Conservation (phyloP, 2,888 invertebrate genomes). For the Agelastica alni region DNA sequence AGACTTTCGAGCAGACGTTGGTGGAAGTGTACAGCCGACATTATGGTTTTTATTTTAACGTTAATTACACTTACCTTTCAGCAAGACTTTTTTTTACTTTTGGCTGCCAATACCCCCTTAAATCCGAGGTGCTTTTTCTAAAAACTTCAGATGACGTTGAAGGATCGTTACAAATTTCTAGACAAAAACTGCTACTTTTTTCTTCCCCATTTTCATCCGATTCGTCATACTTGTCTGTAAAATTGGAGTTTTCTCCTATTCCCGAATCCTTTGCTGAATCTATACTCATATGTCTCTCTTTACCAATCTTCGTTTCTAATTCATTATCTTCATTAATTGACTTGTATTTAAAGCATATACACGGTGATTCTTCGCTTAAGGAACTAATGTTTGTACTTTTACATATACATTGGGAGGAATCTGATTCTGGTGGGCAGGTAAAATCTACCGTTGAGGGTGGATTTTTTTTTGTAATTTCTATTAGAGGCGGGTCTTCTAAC, state of each 20-base stretch:
- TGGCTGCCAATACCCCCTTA: slow-evolving; percentile 53
- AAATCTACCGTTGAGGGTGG: slow-evolving; percentile 1
- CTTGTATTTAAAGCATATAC: slow-evolving; percentile 39
- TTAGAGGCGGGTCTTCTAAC: slow-evolving; percentile 34
- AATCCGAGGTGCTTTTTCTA: slow-evolving; percentile 35
- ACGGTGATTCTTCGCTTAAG: slow-evolving; percentile 36
- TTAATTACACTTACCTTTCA: slow-evolving; percentile 47
- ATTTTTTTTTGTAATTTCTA: neutral
- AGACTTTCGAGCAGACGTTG: no score
- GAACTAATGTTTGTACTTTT: slow-evolving; percentile 46
- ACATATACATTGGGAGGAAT: slow-evolving; percentile 5
- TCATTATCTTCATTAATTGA: slow-evolving; percentile 35
- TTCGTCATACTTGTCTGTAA: slow-evolving; percentile 49
- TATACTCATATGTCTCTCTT: slow-evolving; percentile 63
- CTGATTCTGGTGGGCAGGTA: neutral
- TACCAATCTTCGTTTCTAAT: slow-evolving; percentile 33
- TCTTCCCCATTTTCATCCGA: slow-evolving; percentile 38
- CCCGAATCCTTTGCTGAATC: slow-evolving; percentile 70
- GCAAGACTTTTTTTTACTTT: slow-evolving; percentile 57
- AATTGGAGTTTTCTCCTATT: slow-evolving; percentile 61
- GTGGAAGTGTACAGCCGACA: no score
- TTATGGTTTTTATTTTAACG: no score
- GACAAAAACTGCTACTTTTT: slow-evolving; percentile 25
- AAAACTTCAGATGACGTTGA: slow-evolving; percentile 24
- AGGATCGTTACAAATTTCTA: slow-evolving; percentile 30